These are phyloP conservation scores for Bufo bufo DNA, from an alignment of 2,113 vertebrate genomes.

Conservation along the genomic window DNA sequence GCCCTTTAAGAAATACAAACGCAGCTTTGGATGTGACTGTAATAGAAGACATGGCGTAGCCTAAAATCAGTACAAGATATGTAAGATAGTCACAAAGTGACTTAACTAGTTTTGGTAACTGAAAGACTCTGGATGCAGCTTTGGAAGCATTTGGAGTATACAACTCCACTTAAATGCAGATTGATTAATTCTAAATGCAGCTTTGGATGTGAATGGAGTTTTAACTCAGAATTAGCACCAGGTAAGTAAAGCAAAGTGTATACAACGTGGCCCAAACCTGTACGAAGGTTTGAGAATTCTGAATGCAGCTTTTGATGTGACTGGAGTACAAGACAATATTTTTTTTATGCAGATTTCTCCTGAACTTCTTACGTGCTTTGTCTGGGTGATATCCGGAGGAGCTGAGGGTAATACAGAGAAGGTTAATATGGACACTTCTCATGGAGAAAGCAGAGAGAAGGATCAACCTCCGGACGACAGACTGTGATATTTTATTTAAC, in stretches of 20 bases:
- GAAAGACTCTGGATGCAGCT: neutral
- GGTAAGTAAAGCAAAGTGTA: neutral
- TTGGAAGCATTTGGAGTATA: neutral
- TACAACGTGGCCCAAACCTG: neutral
- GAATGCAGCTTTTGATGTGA: neutral
- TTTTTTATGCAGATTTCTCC: neutral
- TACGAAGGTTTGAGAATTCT: neutral
- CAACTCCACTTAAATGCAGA: too few relatives aligned
- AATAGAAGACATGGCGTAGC: neutral
- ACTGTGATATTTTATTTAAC: slow-evolving; percentile 50
- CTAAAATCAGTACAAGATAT: neutral
- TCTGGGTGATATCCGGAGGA: neutral
- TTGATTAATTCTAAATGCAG: neutral
- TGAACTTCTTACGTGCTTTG: neutral
- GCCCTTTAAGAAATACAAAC: neutral
- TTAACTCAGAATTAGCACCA: neutral
- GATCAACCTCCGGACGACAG: neutral
- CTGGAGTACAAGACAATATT: neutral
- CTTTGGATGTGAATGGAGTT: neutral
- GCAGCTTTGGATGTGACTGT: neutral
- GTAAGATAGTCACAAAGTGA: too few relatives aligned
- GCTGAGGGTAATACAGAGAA: neutral
- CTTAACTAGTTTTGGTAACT: neutral
- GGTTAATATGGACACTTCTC: neutral
- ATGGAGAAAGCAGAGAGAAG: neutral